Evolutionary conservation across 2,888 invertebrate species (phyloP).

Genomic region (Minunthozetes semirufus): DNA sequence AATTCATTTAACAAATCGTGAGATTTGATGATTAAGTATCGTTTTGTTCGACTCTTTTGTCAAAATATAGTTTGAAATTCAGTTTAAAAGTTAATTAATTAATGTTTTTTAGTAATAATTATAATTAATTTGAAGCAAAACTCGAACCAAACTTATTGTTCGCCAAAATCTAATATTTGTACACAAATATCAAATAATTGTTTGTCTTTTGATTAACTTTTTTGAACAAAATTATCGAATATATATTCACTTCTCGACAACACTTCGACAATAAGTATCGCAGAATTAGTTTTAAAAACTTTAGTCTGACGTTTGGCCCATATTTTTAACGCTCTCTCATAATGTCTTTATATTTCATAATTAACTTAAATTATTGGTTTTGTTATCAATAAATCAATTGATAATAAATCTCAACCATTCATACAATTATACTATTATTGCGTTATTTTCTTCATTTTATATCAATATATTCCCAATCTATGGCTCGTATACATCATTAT

Average conservation of each 20-base stretch:
- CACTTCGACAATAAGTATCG: background rate
- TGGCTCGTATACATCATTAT: too few species aligned
- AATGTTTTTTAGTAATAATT: background rate
- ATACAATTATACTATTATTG: background rate
- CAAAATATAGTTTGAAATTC: background rate
- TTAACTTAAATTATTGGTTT: background rate
- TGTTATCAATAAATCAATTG: conserved; percentile 9
- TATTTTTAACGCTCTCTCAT: conserved; percentile 5
- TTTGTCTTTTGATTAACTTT: too few species aligned
- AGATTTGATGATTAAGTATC: conserved; percentile 3
- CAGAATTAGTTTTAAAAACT: background rate
- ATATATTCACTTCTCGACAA: background rate
- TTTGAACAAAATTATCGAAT: conserved; percentile 5
- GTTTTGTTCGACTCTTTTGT: background rate
- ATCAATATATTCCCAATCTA: too few species aligned
- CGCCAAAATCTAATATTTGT: conserved; percentile 4
- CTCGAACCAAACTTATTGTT: background rate
- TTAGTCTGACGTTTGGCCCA: background rate
- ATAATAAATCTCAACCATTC: background rate
- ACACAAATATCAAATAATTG: background rate
- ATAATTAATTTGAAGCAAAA: background rate
- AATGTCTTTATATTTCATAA: background rate
- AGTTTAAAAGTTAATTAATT: background rate
- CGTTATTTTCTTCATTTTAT: too few species aligned
- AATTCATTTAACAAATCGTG: conserved; percentile 9